phyloP scores from a whole-genome alignment of 2,888 invertebrate species.

The Craniophora ligustri region DNA sequence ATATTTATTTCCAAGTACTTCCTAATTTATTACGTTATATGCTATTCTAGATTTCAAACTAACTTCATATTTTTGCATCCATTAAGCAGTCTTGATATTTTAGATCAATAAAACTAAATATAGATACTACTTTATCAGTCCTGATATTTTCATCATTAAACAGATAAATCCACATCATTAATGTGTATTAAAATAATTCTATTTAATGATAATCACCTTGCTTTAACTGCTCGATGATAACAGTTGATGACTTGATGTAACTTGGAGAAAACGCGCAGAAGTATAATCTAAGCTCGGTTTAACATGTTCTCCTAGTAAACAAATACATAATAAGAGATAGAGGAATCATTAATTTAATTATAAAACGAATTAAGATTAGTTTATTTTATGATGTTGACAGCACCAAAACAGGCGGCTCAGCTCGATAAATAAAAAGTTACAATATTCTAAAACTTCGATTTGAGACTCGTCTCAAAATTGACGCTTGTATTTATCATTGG shows the following conservation, averaged over 20 bases:
- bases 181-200: slow-evolving; percentile 15
- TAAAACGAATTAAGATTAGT: slow-evolving; percentile 27
- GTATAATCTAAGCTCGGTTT: slow-evolving; percentile 19
- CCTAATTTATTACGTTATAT: too few species aligned
- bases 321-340: slow-evolving; percentile 2
- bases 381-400: too few species aligned
- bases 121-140: slow-evolving; percentile 2
- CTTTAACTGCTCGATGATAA: slow-evolving; percentile 26
- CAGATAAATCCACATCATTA: slow-evolving; percentile 14
- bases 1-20: too few species aligned
- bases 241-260: slow-evolving; percentile 7
- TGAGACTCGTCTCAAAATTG: too few species aligned
- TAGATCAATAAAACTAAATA: slow-evolving; percentile 4
- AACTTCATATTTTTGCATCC: background rate
- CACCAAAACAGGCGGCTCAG: too few species aligned
- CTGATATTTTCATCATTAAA: slow-evolving; percentile 19
- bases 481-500: too few species aligned
- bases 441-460: too few species aligned
- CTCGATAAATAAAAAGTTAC: too few species aligned
- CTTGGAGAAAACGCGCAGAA: slow-evolving; percentile 3
- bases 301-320: background rate
- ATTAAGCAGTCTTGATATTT: background rate
- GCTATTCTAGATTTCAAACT: background rate
- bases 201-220: slow-evolving; percentile 18
- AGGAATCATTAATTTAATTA: slow-evolving; percentile 9